Evolutionary conservation across 1,140 invertebrate genomes (phyloP), one percentile per base, ranked within the genome.

Genomic region (Steinernema feltiae): DNA sequence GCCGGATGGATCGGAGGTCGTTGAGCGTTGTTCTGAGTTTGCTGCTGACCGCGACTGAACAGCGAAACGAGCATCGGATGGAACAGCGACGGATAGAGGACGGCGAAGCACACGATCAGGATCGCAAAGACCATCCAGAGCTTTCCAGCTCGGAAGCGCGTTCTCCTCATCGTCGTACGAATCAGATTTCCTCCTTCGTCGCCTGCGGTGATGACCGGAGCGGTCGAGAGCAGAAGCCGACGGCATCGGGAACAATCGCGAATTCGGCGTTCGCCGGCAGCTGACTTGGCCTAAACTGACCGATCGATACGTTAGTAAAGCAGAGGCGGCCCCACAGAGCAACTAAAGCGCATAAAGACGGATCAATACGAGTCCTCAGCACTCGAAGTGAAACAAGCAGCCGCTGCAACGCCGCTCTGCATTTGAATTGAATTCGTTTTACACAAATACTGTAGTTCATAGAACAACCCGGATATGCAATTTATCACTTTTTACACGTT

Each of bases 1-100:
- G 72, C 79, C 21, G 80, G 80, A 75, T 81, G 80, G 72, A 79
- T 69, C n/a, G 80, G 78, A 1, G 80, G 80, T 24, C 76, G 74
- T 46, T 75, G 72, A 41, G 15, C 48, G 76, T 30, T 75, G 29
- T 1, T 71, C 30, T 32, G 63, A n/a, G 21, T 18, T 27, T 48
- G 17, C 30, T 1, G 75, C 48, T 77, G 63, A 46, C 27, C 27
- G 31, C 53, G 69, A 41, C 80, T 77, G n/a, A 80, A 32, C 32
- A 81, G 53, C n/a, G 71, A 71, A 69, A 79, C 76, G 29, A 81
- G 73, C 69, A 81, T 73, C 18, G 80, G 80, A 71, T 80, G 79
- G 72, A 81, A 79, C 27, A 81, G 32, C 17, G 70, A 72, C 30
- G 80, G 80, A 32, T 80, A 81, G 32, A 81, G 48, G n/a, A 77